Conservation (phyloP, 2,888 invertebrate species). For the Megalurothrips usitatus region DNA sequence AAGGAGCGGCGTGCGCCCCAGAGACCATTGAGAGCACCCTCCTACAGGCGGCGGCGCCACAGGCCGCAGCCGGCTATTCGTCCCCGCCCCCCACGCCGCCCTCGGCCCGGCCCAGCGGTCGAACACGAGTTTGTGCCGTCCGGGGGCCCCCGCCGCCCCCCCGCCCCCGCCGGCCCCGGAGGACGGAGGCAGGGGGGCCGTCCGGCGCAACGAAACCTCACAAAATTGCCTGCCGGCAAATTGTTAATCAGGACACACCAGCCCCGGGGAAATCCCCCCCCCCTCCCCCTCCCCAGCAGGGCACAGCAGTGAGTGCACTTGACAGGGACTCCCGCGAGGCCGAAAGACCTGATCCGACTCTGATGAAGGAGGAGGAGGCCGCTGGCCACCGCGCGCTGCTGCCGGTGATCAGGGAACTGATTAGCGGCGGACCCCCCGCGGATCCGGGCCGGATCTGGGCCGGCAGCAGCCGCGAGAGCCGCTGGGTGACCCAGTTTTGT, state of each 20-base stretch:
- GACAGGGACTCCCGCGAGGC: constrained; percentile 1
- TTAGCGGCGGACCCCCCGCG: too few relatives aligned
- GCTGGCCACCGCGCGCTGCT: background rate
- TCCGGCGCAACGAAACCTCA: constrained; percentile 19
- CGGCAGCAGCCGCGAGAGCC: too few relatives aligned
- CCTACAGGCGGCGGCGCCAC: background rate
- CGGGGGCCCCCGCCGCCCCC: background rate
- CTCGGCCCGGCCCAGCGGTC: background rate
- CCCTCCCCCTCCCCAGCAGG: background rate
- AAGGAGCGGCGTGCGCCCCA: background rate
- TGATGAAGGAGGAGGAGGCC: background rate
- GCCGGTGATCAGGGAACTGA: too few relatives aligned
- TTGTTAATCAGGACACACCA: constrained; percentile 12
- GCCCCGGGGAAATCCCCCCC: constrained; percentile 5
- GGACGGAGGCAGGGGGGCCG: too few relatives aligned
- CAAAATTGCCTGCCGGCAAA: constrained; percentile 26
- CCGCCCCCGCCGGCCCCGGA: too few relatives aligned
- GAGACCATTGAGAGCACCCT: background rate
- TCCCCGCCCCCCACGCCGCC: background rate
- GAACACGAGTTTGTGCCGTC: background rate
- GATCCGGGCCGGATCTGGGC: too few relatives aligned
- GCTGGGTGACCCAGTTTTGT: too few relatives aligned
- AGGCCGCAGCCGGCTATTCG: background rate
- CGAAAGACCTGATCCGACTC: background rate
- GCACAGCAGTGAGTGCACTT: background rate